Evolutionary conservation across 2,113 vertebrate species (phyloP).

Genomic region (Nyctibius bracteatus): DNA sequence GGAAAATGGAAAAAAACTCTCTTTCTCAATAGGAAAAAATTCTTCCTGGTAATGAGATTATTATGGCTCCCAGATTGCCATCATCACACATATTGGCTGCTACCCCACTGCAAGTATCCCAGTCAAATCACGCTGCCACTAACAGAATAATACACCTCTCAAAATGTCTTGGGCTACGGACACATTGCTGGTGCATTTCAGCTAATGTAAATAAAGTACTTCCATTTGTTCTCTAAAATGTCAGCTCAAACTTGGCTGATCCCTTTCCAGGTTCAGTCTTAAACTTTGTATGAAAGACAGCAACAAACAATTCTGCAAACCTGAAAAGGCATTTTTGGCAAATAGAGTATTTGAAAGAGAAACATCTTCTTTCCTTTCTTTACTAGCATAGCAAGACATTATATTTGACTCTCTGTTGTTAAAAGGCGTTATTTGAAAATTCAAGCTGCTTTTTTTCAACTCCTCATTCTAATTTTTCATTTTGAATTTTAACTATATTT

Average conservation of each 20-base stretch:
- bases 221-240: background rate
- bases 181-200: background rate
- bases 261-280: background rate
- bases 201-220: background rate
- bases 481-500: background rate
- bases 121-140: background rate
- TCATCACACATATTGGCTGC: background rate
- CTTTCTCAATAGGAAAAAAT: background rate
- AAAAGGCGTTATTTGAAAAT: background rate
- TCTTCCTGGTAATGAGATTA: background rate
- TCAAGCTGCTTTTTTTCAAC: background rate
- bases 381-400: background rate
- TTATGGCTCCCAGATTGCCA: background rate
- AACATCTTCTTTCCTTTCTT: background rate
- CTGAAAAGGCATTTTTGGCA: background rate
- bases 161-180: background rate
- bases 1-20: background rate
- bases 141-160: background rate
- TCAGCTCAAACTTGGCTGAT: background rate
- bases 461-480: background rate
- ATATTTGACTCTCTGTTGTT: background rate
- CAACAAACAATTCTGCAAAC: background rate
- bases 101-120: background rate
- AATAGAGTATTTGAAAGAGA: background rate
- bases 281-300: background rate